Base-by-base conservation (phyloP, 1,140 invertebrate genomes). In the Linepithema humile region DNA sequence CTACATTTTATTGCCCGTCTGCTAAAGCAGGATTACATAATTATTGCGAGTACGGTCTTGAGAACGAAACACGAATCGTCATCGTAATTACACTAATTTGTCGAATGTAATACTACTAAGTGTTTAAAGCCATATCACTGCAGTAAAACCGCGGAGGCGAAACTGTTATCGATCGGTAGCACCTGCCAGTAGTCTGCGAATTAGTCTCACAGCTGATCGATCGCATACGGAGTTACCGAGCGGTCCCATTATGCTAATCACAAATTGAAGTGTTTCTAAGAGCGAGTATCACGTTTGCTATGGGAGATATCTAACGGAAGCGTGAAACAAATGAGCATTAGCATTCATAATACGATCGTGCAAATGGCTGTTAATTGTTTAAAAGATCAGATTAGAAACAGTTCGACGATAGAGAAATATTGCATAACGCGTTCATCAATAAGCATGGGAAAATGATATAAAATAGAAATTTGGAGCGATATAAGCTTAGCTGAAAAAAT, bases 161-260 rank as follows among this genome's bases (percentile, higher is more conserved):
- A 83, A 84, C 35, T 64, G 57, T 62, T 88, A 91, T 90, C 73
- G 87, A 91, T 91, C 75, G 45, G 70, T 60, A 32, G 40, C 48
- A 75, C 69, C 64, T 89, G 87, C 69, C 77, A 77, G 50, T 85
- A 82, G 80, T 43, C 80, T 73, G 80, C 88, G 90, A 90, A 90
- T 91, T 88, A 91, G 84, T 67, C 85, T 84, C 83, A 48, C 73
- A 83, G 57, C 23, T 48, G 53, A 88, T 90, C 87, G 84, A 89
- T 85, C 87, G 69, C 70, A 45, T 15, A 64, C 35, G n/a, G 20
- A 77, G 29, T 80, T 80, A 85, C 78, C 62, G 83, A 50, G 15
- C n/a, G 29, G 57, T 75, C 20, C 15, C 45, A 43, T 85, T 85
- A 64, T 80, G 43, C 40, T 69, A 77, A 77, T 57, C 59, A 48